phyloP scores from a whole-genome alignment of 2,888 invertebrate genomes.

The Thereva nobilitata region DNA sequence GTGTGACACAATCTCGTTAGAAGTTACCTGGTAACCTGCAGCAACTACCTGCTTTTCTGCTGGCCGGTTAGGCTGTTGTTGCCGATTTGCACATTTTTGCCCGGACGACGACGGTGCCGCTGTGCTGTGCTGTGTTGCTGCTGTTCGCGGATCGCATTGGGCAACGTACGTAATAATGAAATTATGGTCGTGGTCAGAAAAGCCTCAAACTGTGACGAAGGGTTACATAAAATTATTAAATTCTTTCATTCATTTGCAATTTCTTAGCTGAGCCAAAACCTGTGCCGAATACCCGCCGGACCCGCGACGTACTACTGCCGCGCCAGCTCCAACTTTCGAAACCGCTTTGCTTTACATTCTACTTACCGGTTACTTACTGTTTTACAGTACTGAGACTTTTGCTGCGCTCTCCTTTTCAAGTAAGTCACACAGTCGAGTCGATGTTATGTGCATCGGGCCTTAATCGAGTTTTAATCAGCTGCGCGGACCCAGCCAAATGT shows the following conservation, averaged over 20 bases:
- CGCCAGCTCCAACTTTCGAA: constrained; percentile 6
- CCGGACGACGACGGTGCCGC: too few species aligned
- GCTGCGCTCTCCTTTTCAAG: constrained; percentile 12
- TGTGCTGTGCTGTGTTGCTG: too few species aligned
- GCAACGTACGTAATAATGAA: constrained; percentile 20
- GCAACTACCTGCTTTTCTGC: too few species aligned
- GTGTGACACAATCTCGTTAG: too few species aligned
- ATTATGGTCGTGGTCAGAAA: constrained; percentile 31
- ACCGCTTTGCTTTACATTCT: constrained; percentile 11
- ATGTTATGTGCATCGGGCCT: neutral
- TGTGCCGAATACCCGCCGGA: neutral
- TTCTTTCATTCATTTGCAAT: constrained; percentile 12
- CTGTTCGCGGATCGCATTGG: too few species aligned
- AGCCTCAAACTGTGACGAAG: constrained; percentile 27
- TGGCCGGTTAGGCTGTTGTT: too few species aligned
- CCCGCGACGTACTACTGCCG: constrained; percentile 8
- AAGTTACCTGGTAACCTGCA: too few species aligned
- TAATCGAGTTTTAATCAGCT: too few species aligned
- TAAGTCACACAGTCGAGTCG: constrained; percentile 6
- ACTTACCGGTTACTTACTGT: neutral
- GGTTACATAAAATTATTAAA: constrained; percentile 33
- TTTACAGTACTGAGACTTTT: too few species aligned
- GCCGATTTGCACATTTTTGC: too few species aligned
- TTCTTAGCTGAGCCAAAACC: neutral
- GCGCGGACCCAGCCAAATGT: neutral